Percentiles rank a stretch among this genome's conserved stretches.
Evolutionary conservation across 2,797 vertebrate genomes (phyloP).

Genomic region (Urosaurus nigricauda): DNA sequence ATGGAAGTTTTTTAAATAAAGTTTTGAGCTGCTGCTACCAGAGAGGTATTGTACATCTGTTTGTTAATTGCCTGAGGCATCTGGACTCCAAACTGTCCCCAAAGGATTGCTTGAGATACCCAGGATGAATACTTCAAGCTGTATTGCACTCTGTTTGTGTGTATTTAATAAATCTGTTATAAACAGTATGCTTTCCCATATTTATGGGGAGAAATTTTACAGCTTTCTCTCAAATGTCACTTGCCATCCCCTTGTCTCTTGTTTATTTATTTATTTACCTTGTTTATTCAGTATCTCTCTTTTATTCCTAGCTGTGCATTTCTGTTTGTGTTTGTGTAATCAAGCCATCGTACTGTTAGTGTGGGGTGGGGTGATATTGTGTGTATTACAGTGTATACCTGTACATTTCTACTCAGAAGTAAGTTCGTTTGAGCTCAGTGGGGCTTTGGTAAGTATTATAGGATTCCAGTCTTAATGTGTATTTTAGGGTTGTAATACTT

Average conservation of each 20-base stretch:
- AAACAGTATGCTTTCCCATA: constrained; percentile 1
- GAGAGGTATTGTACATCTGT: neutral
- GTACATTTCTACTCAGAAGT: neutral
- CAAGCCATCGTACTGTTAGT: neutral
- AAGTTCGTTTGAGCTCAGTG: neutral
- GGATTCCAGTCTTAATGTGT: neutral
- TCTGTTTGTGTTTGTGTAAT: neutral
- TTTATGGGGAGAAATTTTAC: neutral
- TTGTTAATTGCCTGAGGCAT: constrained; percentile 1
- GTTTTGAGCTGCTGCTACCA: neutral
- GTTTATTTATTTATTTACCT: too few species aligned
- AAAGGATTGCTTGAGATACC: neutral
- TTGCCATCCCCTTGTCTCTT: neutral
- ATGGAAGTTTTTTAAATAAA: neutral
- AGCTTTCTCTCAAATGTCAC: neutral
- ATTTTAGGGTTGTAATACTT: neutral
- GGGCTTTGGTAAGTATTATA: neutral
- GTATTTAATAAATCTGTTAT: neutral
- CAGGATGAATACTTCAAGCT: neutral
- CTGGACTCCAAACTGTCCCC: neutral
- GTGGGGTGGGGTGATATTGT: neutral
- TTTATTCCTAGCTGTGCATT: neutral
- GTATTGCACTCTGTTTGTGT: neutral
- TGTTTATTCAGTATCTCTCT: neutral
- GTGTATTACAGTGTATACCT: neutral